A percentile compares a stretch with the other conserved stretches of the same genome.
Evolutionary conservation across 2,113 vertebrate species (phyloP).

Genomic region (Taxidea taxus): DNA sequence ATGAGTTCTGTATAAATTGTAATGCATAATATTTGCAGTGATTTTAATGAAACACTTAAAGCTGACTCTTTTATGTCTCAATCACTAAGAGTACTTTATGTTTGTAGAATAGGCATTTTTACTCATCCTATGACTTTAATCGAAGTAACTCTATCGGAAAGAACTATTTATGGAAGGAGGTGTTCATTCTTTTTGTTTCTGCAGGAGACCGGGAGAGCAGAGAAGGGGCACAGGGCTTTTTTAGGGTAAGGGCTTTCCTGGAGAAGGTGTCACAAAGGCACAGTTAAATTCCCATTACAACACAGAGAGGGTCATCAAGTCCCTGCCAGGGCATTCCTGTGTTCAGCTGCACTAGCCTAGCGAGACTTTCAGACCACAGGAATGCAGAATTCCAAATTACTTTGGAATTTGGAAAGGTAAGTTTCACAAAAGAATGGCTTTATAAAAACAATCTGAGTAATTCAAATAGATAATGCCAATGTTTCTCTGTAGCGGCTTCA

Average conservation of each 20-base stretch:
- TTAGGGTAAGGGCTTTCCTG: not conserved
- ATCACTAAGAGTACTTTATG: conserved; percentile 40
- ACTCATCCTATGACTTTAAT: conserved; percentile 43
- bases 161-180: not conserved
- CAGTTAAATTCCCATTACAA: not conserved
- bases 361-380: not conserved
- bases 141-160: conserved; percentile 2
- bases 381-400: not conserved
- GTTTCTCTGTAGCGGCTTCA: conserved; percentile 37
- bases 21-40: conserved; percentile 65
- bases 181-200: not conserved
- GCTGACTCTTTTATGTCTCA: conserved; percentile 70
- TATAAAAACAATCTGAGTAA: not conserved
- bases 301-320: not conserved
- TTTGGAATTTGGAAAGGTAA: not conserved
- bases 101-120: conserved; percentile 30
- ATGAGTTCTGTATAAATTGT: conserved; percentile 68
- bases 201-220: too few species aligned
- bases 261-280: not conserved
- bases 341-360: not conserved
- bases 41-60: conserved; percentile 80
- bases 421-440: not conserved
- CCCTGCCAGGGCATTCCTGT: not conserved
- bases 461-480: not conserved
- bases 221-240: not conserved